Evolutionary conservation across 2,113 vertebrate genomes (phyloP), one percentile per base, ranked within the genome.

Genomic region (Equus quagga): DNA sequence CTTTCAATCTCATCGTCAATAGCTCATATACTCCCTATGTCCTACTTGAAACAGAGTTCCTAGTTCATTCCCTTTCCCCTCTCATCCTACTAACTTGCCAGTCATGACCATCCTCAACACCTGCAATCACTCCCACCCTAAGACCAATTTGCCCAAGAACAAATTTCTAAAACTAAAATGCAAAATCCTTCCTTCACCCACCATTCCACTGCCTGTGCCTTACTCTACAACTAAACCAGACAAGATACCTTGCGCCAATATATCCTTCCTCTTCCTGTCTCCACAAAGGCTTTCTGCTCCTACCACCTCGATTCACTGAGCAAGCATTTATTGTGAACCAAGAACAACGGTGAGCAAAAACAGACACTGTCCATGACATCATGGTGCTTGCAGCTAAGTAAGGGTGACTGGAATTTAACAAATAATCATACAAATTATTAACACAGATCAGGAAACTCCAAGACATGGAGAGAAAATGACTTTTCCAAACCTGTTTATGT

Each of bases 391-490:
- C n/a, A 83, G 51, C 87, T 41, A 96, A 36, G 72, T 72, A 73
- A 89, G 11, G 23, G 36, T 80, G 46, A 96, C 13, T 21, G 36
- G 49, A 44, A 91, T 54, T 92, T 84, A 80, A n/a, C 36, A 90
- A 73, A 96, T 51, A 87, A 87, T 86, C 54, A 87, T 2, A 58
- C 1, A 72, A 72, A 89, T 65, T 76, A 51, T 58, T 81, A 96
- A 69, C 41, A 93, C 0, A 92, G 7, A 87, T 75, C 46, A 87
- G 44, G 62, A 79, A 89, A 79, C 56, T 86, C n/a, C 24, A 86
- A 67, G 26, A 24, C 3, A 79, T 0, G 78, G 14, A 97, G 7
- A 65, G 70, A 89, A 97, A 73, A 41, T 49, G n/a, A 51, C 24
- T 75, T 83, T 91, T 44, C 65, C 3, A 64, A 83, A 54, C 4